A percentile compares a stretch with the other conserved stretches of the same genome.
Conservation (phyloP, 35 echinoderm and acorn worm genomes). For the Holothuria glaberrima region DNA sequence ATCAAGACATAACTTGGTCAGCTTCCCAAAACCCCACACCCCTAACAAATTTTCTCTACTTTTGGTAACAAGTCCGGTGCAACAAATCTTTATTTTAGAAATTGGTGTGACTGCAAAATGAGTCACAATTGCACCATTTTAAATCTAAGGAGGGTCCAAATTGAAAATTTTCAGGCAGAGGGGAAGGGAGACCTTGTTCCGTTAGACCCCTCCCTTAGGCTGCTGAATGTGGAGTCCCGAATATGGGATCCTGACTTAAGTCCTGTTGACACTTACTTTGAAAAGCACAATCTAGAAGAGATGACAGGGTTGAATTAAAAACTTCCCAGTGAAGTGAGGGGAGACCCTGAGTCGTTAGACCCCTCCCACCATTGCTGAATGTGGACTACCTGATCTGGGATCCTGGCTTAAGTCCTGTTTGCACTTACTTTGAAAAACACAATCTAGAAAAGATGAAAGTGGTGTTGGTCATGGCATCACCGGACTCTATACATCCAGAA, state of each 20-base stretch:
- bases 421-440: constrained; percentile 79
- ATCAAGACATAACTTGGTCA: no score
- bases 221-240: background rate
- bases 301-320: constrained; percentile 50
- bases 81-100: no score
- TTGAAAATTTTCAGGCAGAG: background rate
- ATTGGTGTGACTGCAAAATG: no score
- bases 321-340: background rate
- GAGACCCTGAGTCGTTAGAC: background rate
- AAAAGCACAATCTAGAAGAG: constrained; percentile 71
- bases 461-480: constrained; percentile 78
- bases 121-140: no score
- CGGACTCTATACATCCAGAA: constrained; percentile 79
- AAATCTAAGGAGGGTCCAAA: no score
- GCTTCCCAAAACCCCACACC: no score
- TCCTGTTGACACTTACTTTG: constrained; percentile 71
- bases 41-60: no score
- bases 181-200: background rate
- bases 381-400: background rate
- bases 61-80: no score
- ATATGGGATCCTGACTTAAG: background rate
- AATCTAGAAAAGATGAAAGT: constrained; percentile 83
- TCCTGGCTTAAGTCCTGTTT: background rate
- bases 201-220: background rate
- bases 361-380: background rate